phyloP scores from a whole-genome alignment of 2,888 invertebrate genomes.

The Amiota communis region DNA sequence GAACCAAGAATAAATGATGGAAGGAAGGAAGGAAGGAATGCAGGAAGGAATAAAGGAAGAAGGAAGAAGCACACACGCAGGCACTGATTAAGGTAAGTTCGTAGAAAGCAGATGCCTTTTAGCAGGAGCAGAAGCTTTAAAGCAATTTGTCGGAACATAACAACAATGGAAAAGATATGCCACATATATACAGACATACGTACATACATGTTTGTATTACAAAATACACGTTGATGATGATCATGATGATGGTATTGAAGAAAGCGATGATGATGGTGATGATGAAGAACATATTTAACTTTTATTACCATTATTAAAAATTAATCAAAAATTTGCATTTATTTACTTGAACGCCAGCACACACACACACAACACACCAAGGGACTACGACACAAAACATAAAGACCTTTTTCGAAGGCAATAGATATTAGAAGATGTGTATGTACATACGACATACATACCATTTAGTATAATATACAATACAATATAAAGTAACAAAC shows the following conservation, averaged over 20 bases:
- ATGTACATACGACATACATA: too few species aligned
- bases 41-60: neutral
- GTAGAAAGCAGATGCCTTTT: too few species aligned
- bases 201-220: too few species aligned
- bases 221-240: too few species aligned
- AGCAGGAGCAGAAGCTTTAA: neutral
- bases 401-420: too few species aligned
- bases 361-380: too few species aligned
- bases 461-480: neutral
- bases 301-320: conserved; percentile 65
- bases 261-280: neutral
- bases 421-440: too few species aligned
- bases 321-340: conserved; percentile 64
- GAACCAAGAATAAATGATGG: neutral
- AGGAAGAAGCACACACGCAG: neutral
- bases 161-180: neutral
- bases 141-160: conserved; percentile 14
- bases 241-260: too few species aligned
- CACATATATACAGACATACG: neutral
- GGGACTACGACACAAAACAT: too few species aligned
- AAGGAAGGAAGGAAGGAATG: neutral
- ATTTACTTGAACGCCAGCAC: conserved; percentile 30
- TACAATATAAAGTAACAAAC: neutral
- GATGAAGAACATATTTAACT: conserved; percentile 41
- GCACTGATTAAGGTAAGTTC: neutral